These are phyloP conservation scores for Coelopa frigida DNA, from an alignment of 1,140 invertebrate genomes.

Conservation along the genomic window DNA sequence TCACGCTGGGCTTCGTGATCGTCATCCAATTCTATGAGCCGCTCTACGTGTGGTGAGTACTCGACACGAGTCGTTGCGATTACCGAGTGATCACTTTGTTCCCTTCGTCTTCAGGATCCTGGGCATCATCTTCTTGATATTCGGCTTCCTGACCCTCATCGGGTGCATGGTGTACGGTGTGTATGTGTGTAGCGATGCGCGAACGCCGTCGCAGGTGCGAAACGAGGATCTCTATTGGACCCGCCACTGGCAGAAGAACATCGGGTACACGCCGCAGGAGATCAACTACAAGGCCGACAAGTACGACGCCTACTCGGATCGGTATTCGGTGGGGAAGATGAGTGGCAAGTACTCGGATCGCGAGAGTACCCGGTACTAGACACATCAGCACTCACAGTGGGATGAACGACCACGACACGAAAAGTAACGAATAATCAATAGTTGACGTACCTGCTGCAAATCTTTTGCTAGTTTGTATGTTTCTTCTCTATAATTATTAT, in stretches of 20 bases:
- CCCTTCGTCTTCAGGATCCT: conserved; percentile 59
- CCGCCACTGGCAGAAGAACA: conserved; percentile 78
- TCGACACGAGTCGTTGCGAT: too few relatives aligned
- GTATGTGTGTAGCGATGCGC: conserved; percentile 69
- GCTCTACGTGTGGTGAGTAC: conserved; percentile 70
- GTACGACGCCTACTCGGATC: conserved; percentile 60
- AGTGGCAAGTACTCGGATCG: conserved; percentile 61
- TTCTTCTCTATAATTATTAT: conserved; percentile 16
- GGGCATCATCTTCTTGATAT: conserved; percentile 76
- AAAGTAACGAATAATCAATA: too few relatives aligned
- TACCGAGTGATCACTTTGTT: neutral
- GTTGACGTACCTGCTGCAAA: conserved; percentile 42
- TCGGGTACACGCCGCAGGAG: conserved; percentile 63
- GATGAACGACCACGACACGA: too few relatives aligned
- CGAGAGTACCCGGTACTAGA: conserved; percentile 47
- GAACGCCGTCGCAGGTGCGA: conserved; percentile 59
- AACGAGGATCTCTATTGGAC: conserved; percentile 82
- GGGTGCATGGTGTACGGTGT: conserved; percentile 80
- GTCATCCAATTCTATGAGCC: conserved; percentile 83
- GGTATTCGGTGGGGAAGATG: conserved; percentile 62
- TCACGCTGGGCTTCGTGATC: conserved; percentile 82
- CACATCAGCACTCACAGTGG: too few relatives aligned
- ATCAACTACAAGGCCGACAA: conserved; percentile 68
- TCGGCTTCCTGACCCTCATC: conserved; percentile 76
- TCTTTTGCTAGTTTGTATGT: conserved; percentile 42